Evolutionary conservation across 1,140 invertebrate genomes (phyloP).

Genomic region (Chironomus tepperi): DNA sequence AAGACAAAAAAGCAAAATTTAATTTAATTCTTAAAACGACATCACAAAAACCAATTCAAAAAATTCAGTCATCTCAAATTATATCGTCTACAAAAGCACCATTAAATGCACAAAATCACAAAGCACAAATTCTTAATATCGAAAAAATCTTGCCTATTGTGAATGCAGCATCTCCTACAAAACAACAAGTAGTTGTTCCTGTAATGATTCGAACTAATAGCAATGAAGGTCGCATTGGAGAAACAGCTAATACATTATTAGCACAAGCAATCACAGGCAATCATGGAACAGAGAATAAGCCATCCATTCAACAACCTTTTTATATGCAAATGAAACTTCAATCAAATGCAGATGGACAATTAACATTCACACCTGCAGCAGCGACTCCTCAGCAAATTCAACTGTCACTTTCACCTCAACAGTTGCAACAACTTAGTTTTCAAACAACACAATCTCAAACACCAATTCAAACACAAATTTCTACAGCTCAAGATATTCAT

Average conservation of each 20-base stretch:
- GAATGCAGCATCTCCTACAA: neutral
- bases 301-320: neutral
- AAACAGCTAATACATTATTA: neutral
- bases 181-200: neutral
- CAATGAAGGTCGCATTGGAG: neutral
- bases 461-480: conserved; percentile 23
- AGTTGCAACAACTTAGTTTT: conserved; percentile 33
- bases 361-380: neutral
- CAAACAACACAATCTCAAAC: conserved; percentile 36
- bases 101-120: neutral
- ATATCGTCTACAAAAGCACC: neutral
- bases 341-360: neutral
- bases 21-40: conserved; percentile 38
- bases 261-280: neutral
- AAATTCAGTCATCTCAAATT: conserved; percentile 27
- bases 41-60: conserved; percentile 35
- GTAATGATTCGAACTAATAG: neutral
- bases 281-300: neutral
- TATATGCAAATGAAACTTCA: conserved; percentile 16
- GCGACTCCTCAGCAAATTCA: neutral
- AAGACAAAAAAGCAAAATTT: conserved; percentile 41
- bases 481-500: neutral
- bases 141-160: neutral
- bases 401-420: conserved; percentile 30
- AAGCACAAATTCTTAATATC: neutral